phyloP scores from a whole-genome alignment of 1,140 invertebrate genomes.

The Heterodera carotae region DNA sequence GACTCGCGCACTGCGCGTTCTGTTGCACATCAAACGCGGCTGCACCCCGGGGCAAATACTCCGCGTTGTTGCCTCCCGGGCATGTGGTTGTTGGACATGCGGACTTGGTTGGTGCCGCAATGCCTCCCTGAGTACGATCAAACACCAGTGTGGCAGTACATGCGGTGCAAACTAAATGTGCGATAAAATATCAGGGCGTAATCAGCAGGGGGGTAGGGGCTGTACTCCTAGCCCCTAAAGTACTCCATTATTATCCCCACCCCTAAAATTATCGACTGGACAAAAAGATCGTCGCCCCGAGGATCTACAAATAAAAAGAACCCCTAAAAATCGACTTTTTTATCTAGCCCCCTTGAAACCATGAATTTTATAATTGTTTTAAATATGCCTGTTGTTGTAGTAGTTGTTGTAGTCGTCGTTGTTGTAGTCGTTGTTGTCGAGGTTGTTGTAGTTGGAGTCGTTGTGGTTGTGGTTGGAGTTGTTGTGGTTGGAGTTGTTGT shows the following conservation, averaged over 20 bases:
- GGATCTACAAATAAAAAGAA: too few species aligned
- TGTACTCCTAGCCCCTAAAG: too few species aligned
- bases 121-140: background rate
- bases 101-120: background rate
- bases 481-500: background rate
- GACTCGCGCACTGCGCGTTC: constrained; percentile 6
- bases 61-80: background rate
- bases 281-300: too few species aligned
- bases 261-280: too few species aligned
- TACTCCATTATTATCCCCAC: too few species aligned
- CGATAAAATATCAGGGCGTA: too few species aligned
- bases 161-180: background rate
- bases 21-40: background rate
- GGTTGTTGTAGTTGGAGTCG: background rate
- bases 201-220: too few species aligned
- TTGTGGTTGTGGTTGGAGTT: background rate
- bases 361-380: background rate
- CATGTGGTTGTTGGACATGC: background rate
- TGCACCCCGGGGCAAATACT: background rate
- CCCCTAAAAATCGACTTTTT: too few species aligned
- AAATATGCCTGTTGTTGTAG: background rate
- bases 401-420: background rate
- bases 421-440: constrained; percentile 9
- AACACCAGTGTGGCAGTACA: background rate
- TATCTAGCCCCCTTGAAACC: background rate